A percentile compares a stretch with the other conserved stretches of the same genome.
phyloP scores from a whole-genome alignment of 2,113 vertebrate species.

The Mobula hypostoma region DNA sequence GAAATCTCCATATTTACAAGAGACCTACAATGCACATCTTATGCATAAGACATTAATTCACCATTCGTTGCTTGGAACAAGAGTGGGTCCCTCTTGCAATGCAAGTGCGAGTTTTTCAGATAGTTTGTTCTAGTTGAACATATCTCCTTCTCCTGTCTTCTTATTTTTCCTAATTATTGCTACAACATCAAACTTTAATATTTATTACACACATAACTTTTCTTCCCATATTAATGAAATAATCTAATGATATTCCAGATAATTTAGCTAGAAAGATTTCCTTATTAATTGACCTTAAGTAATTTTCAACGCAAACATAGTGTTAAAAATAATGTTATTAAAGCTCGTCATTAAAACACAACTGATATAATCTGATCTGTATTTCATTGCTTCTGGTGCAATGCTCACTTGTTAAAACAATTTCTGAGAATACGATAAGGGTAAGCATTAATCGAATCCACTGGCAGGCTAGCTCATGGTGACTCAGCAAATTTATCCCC shows the following conservation, averaged over 20 bases:
- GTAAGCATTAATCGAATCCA: background rate
- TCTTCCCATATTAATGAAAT: background rate
- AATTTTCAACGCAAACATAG: background rate
- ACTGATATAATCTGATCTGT: background rate
- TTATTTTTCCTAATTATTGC: background rate
- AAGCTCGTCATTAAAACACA: background rate
- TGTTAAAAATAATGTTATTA: background rate
- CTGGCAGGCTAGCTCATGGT: background rate
- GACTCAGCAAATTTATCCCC: conserved; percentile 1
- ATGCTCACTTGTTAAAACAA: background rate
- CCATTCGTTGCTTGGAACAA: too few relatives aligned
- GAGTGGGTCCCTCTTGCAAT: too few relatives aligned
- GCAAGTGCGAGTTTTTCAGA: too few relatives aligned
- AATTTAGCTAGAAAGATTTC: background rate
- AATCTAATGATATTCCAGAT: background rate
- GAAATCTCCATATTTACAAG: too few relatives aligned
- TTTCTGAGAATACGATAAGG: background rate
- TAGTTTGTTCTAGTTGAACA: too few relatives aligned
- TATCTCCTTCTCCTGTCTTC: background rate
- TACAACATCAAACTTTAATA: background rate
- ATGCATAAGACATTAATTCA: too few relatives aligned
- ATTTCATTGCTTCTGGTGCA: background rate
- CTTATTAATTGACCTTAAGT: background rate
- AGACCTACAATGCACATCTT: too few relatives aligned
- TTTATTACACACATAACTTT: background rate